Evolutionary conservation across 2,113 vertebrate genomes (phyloP).

Genomic region (Tapirus terrestris): DNA sequence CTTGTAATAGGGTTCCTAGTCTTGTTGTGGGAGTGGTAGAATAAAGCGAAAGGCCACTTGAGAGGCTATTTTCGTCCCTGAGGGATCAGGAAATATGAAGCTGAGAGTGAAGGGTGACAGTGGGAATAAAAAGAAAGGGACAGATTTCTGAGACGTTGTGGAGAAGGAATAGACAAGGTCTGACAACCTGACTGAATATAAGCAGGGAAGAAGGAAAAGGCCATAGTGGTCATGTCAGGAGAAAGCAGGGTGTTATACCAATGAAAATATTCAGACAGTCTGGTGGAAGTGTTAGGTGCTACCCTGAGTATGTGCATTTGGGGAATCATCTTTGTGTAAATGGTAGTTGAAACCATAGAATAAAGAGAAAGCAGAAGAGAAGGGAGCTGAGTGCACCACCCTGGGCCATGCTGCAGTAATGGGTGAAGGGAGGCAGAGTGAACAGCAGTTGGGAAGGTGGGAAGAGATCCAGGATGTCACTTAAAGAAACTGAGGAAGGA

Average conservation of each 20-base stretch:
- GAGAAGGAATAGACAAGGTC: neutral
- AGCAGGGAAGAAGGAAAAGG: slow-evolving; percentile 33
- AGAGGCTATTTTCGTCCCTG: slow-evolving; percentile 51
- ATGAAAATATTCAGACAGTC: neutral
- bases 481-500: neutral
- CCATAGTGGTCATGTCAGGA: neutral
- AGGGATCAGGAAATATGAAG: slow-evolving; percentile 40
- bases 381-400: neutral
- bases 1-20: slow-evolving; percentile 30
- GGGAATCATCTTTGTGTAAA: slow-evolving; percentile 22
- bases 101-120: slow-evolving; percentile 1
- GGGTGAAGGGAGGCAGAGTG: neutral
- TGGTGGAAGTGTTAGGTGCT: neutral
- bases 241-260: slow-evolving; percentile 8
- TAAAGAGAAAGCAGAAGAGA: slow-evolving; percentile 30
- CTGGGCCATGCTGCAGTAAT: neutral
- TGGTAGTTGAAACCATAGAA: slow-evolving; percentile 11
- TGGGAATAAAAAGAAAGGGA: slow-evolving; percentile 23
- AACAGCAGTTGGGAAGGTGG: neutral
- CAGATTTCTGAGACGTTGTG: slow-evolving; percentile 28
- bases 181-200: slow-evolving; percentile 13
- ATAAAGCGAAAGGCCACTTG: slow-evolving; percentile 46
- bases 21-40: slow-evolving; percentile 57
- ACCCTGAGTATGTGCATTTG: neutral
- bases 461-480: neutral